Evolutionary conservation across 2,797 vertebrate genomes (phyloP), one percentile per base, ranked within the genome.

Genomic region (Eidolon dupreanum): DNA sequence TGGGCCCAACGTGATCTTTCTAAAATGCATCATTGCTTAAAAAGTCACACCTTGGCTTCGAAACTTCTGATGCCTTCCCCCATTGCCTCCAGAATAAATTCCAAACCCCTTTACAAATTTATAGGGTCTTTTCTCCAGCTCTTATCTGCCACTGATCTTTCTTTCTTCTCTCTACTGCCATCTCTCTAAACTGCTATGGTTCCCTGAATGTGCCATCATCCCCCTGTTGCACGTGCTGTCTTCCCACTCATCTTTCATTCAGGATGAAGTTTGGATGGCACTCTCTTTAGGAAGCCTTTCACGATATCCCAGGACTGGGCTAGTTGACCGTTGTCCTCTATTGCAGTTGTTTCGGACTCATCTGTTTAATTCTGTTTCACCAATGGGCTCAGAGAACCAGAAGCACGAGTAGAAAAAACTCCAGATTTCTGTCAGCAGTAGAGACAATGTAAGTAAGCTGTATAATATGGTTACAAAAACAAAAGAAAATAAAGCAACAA

Each of bases 141-240:
- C 51, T 57, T 46, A 38, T 19, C 71, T 75, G 12, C 41, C 51
- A 43, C 15, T 9, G 6, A 49, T 0, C 20, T 77, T 17, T 17
- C 28, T 71, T 33, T 93, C n/a, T 38, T 57, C 31, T 19, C 19
- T 36, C 3, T 6, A 11, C 33, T 24, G 1, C 22, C 33, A 9
- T 31, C 17, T 41, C 71, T 53, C 41, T 46, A 57, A 33, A 6
- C 11, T 43, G 6, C 8, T 13, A 1, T 10, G 8, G 46, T 31
- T 49, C 53, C 68, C 82, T 55, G 66, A 83, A 55, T 1, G 24
- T 5, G 19, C 19, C 2, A 0, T 46, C 5, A 4, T 59, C 31
- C 38, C 1, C 19, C 28, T 33, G 2, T 2, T 16, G 0, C 15
- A 0, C 0, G 2, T 8, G 4, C 0, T 6, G 16, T 5, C 59